These are phyloP conservation scores for Trachythela sp. DNA, from an alignment of 64 coral and sea anemone genomes.

Conservation along the genomic window DNA sequence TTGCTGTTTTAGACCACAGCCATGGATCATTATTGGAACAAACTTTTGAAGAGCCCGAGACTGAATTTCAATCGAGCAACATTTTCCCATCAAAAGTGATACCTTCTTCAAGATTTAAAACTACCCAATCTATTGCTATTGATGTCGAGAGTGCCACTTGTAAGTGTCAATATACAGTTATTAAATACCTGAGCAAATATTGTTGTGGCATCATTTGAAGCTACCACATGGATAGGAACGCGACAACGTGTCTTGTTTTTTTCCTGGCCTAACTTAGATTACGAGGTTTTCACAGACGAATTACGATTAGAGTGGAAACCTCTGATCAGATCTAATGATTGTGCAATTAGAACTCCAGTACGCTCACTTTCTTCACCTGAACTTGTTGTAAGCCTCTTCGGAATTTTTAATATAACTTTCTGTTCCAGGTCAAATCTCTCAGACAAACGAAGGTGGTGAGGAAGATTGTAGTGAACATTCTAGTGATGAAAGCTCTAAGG, in stretches of 20 bases:
- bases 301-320: too few relatives aligned
- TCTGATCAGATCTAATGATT: too few relatives aligned
- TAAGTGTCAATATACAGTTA: not conserved
- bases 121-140: slow-evolving; percentile 70
- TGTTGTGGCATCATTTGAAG: too few relatives aligned
- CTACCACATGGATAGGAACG: too few relatives aligned
- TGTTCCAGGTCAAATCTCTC: slow-evolving; percentile 57
- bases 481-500: slow-evolving; percentile 61
- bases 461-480: slow-evolving; percentile 57
- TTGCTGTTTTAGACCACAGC: slow-evolving; percentile 53
- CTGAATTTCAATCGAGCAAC: slow-evolving; percentile 55
- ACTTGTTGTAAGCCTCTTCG: too few relatives aligned
- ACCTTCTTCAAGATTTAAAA: slow-evolving; percentile 7
- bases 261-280: too few relatives aligned
- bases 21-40: slow-evolving; percentile 83
- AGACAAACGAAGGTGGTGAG: slow-evolving; percentile 87
- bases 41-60: slow-evolving; percentile 88
- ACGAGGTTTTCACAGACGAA: too few relatives aligned
- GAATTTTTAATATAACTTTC: not conserved
- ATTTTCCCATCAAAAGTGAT: slow-evolving; percentile 25
- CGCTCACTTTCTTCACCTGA: too few relatives aligned
- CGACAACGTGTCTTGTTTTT: too few relatives aligned
- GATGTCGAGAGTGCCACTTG: slow-evolving; percentile 91
- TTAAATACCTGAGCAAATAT: too few relatives aligned
- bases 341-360: too few relatives aligned